Base-by-base conservation (phyloP, 2,797 vertebrate species). In the Gymnocypris eckloni region DNA sequence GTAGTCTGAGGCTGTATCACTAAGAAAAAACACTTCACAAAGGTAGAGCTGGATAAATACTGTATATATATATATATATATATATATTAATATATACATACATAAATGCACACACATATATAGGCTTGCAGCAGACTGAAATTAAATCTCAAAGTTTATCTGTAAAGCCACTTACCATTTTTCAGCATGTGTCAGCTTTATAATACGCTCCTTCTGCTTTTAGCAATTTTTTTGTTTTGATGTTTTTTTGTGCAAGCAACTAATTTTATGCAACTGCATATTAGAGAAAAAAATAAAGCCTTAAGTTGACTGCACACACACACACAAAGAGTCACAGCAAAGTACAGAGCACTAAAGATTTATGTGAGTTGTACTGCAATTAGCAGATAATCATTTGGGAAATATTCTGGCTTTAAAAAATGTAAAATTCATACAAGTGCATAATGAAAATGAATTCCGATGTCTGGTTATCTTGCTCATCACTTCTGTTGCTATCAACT, bases 371-470 rank as follows among this genome's bases (percentile, higher is more conserved):
- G 56, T 15, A 48, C 59, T 22, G 52, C 50, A 50, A 54, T 37
- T 22, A 72, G n/a, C 43, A 84, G 76, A 48, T 72, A 72, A 28
- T 76, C 54, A 43, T 56, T 75, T 83, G 11, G 66, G 67, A 73
- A 85, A 69, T 56, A 76, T 76, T 82, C 70, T 67, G 22, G 6
- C 59, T 28, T 72, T 52, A 64, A 37, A 67, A 37, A 73, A 80
- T 43, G 1, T 43, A 6, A 75, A 81, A 54, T 54, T 41, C 52
- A 80, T 50, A 33, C 28, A 64, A 43, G n/a, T 61, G 39, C 75
- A 89, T 91, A 86, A 92, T 91, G 88, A 81, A 85, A 89, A 93
- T 92, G 72, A 85, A 88, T 92, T 88, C 37, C 75, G 81, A 67
- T 81, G 73, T 91, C 90, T 88, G 71, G 79, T 43, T 70, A 25